Evolutionary conservation across 2,888 invertebrate species (phyloP).

Genomic region (Tubulanus polymorphus): DNA sequence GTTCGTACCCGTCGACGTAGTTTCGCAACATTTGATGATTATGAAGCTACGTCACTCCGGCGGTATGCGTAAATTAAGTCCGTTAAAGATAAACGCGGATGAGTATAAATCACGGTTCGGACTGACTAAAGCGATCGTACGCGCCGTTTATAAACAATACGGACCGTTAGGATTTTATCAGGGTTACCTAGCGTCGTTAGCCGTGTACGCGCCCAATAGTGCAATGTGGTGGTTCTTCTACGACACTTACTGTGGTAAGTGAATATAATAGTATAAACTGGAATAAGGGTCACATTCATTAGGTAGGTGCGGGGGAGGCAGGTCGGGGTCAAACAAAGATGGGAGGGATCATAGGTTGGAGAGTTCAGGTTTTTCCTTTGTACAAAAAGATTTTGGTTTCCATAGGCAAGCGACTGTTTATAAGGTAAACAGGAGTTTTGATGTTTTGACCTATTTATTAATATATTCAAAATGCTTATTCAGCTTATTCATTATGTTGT

Average conservation of each 20-base stretch:
- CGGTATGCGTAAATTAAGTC: neutral
- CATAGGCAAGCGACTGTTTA: too few relatives aligned
- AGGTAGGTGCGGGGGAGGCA: constrained; percentile 27
- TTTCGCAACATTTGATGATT: constrained; percentile 96
- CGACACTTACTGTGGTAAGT: constrained; percentile 83
- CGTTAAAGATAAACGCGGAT: constrained; percentile 10
- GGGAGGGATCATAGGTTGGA: too few relatives aligned
- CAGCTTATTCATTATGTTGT: neutral
- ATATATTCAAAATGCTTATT: neutral
- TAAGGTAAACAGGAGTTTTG: too few relatives aligned
- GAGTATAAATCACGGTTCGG: constrained; percentile 25
- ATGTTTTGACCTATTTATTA: neutral
- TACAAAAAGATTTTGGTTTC: too few relatives aligned
- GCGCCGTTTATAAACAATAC: constrained; percentile 73
- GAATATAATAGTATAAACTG: too few relatives aligned
- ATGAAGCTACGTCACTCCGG: constrained; percentile 54
- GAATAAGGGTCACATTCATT: constrained; percentile 24
- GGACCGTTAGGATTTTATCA: constrained; percentile 87
- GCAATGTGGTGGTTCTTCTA: constrained; percentile 98
- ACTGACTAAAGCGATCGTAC: constrained; percentile 59
- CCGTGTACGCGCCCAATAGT: constrained; percentile 91
- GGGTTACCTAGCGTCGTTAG: constrained; percentile 86
- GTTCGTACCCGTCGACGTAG: constrained; percentile 92
- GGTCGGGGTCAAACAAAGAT: too few relatives aligned
- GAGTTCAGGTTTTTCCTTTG: neutral